These are phyloP conservation scores for Sinotaia quadrata DNA, from an alignment of 2,888 invertebrate genomes.

Conservation along the genomic window DNA sequence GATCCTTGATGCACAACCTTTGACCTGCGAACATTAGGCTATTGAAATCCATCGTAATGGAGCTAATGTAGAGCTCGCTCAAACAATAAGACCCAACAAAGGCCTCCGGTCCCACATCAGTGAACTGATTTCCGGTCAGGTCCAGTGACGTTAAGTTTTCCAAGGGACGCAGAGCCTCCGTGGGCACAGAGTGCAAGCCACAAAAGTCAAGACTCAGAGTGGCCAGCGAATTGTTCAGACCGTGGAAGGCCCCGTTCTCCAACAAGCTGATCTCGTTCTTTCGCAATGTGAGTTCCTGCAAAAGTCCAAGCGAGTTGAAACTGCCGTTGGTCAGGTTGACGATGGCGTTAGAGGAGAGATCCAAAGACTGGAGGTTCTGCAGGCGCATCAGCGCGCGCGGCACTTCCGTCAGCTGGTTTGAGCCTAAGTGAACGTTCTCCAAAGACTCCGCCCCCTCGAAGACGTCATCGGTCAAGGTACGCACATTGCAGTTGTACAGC, in stretches of 20 bases:
- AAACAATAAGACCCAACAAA: conserved; percentile 33
- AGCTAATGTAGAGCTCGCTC: conserved; percentile 30
- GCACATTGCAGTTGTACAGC: conserved; percentile 30
- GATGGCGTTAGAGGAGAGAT: conserved; percentile 29
- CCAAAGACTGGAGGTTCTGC: conserved; percentile 5
- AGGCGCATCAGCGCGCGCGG: conserved; percentile 16
- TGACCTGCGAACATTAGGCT: conserved; percentile 31
- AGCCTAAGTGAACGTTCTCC: conserved; percentile 24
- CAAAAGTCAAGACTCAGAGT: conserved; percentile 29
- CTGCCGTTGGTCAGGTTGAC: conserved; percentile 23
- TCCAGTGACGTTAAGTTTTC: conserved; percentile 30
- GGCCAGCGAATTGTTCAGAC: conserved; percentile 24
- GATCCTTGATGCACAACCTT: conserved; percentile 27
- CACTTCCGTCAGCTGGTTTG: conserved; percentile 16
- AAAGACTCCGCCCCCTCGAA: conserved; percentile 22
- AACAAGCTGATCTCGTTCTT: conserved; percentile 22
- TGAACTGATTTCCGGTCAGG: conserved; percentile 32
- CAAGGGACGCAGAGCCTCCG: conserved; percentile 29
- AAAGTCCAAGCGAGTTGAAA: conserved; percentile 21
- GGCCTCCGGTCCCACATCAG: conserved; percentile 2
- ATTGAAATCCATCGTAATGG: conserved; percentile 22
- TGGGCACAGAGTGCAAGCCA: conserved; percentile 24
- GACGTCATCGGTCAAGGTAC: conserved; percentile 21
- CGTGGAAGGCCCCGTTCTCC: conserved; percentile 28
- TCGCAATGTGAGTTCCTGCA: conserved; percentile 24